phyloP scores from a whole-genome alignment of 2,888 invertebrate species.

The Scaptomyza cyrtandrae region DNA sequence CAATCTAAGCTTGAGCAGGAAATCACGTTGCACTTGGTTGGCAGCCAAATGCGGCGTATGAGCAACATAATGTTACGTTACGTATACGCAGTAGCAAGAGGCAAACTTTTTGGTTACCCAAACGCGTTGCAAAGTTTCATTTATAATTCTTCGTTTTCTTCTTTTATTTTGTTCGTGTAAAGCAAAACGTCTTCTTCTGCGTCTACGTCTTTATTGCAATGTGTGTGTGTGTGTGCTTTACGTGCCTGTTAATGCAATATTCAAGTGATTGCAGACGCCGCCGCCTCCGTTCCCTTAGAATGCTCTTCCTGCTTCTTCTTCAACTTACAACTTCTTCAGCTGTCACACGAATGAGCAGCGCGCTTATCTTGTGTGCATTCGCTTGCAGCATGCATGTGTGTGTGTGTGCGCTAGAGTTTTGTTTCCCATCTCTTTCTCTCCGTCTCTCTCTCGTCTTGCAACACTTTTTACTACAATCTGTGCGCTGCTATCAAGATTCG shows the following conservation, averaged over 20 bases:
- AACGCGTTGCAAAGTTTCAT: constrained; percentile 34
- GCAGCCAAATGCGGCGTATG: constrained; percentile 69
- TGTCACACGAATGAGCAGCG: constrained; percentile 77
- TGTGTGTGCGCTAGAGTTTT: constrained; percentile 69
- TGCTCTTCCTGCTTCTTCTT: constrained; percentile 16
- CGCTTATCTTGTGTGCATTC: constrained; percentile 72
- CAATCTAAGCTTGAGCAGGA: constrained; percentile 53
- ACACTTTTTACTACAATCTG: constrained; percentile 75
- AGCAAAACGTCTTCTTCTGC: constrained; percentile 21
- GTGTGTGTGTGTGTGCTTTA: constrained; percentile 47
- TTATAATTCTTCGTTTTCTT: constrained; percentile 42
- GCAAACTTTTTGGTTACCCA: constrained; percentile 57
- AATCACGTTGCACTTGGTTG: constrained; percentile 69
- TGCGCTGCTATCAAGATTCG: constrained; percentile 83
- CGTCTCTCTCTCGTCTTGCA: neutral
- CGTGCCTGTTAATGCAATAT: constrained; percentile 82
- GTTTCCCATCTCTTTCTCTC: constrained; percentile 59
- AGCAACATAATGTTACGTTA: constrained; percentile 62
- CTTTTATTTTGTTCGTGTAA: constrained; percentile 48
- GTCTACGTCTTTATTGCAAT: constrained; percentile 70
- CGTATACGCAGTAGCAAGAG: constrained; percentile 60
- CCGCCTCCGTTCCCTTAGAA: constrained; percentile 19
- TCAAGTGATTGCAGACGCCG: constrained; percentile 80
- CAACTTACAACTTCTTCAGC: constrained; percentile 72
- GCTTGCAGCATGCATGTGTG: constrained; percentile 47